Percentiles rank a stretch among this genome's conserved stretches.
These are phyloP conservation scores for Epinephelus cyanopodus DNA, from an alignment of 2,113 vertebrate genomes.

Conservation along the genomic window DNA sequence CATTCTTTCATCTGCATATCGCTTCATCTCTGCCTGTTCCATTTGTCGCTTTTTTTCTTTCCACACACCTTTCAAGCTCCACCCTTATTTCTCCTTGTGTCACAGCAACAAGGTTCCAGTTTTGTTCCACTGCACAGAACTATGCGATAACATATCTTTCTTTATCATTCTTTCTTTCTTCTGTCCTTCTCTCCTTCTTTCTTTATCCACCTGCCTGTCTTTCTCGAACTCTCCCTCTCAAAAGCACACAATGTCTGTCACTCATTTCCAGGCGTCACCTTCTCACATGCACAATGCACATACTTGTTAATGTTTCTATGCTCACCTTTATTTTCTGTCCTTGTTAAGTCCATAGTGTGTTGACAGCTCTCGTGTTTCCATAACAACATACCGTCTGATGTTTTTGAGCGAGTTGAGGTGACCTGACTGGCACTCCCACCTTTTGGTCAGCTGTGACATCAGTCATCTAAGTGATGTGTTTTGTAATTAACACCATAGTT, in stretches of 20 bases:
- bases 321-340: slow-evolving; percentile 1
- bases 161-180: slow-evolving; percentile 22
- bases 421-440: slow-evolving; percentile 8
- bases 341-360: background rate
- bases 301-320: background rate
- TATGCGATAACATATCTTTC: slow-evolving; percentile 49
- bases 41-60: slow-evolving; percentile 6
- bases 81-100: slow-evolving; percentile 65
- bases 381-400: slow-evolving; percentile 23
- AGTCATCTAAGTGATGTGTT: background rate
- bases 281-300: background rate
- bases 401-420: background rate
- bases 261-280: background rate
- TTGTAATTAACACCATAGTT: background rate
- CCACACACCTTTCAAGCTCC: slow-evolving; percentile 27
- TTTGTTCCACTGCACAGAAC: slow-evolving; percentile 42
- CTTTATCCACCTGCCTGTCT: background rate
- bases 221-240: background rate
- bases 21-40: slow-evolving; percentile 8
- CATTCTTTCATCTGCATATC: slow-evolving; percentile 13
- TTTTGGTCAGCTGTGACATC: background rate
- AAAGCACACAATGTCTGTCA: slow-evolving; percentile 5
- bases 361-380: slow-evolving; percentile 23
- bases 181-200: background rate
- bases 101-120: slow-evolving; percentile 37